phyloP scores from a whole-genome alignment of 2,797 vertebrate genomes.

The Sebastes baramenuke region DNA sequence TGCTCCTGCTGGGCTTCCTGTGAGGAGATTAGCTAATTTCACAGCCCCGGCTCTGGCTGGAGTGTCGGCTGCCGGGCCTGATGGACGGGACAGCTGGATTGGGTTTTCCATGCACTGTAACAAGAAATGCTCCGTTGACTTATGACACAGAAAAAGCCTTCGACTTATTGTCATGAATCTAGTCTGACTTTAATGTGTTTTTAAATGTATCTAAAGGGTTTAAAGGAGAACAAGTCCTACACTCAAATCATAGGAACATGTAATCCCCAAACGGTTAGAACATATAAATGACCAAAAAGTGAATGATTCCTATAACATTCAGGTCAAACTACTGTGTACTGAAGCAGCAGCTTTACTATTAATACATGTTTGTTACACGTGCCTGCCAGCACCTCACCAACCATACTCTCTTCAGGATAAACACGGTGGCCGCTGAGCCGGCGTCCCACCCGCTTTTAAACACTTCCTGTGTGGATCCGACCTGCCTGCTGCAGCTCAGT shows the following conservation, averaged over 20 bases:
- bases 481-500: conserved; percentile 53
- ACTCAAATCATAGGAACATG: background rate
- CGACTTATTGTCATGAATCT: background rate
- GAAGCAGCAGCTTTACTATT: background rate
- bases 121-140: background rate
- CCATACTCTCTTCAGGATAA: conserved; percentile 39
- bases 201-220: background rate
- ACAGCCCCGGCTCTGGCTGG: conserved; percentile 32
- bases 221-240: background rate
- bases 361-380: background rate
- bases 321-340: background rate
- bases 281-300: background rate
- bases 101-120: background rate
- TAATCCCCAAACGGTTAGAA: background rate
- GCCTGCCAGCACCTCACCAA: conserved; percentile 25
- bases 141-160: background rate
- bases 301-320: background rate
- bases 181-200: background rate
- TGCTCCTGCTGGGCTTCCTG: conserved; percentile 55
- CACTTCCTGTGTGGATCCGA: conserved; percentile 53
- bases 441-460: conserved; percentile 43
- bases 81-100: conserved; percentile 53
- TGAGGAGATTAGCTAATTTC: conserved; percentile 57
- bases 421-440: conserved; percentile 16
- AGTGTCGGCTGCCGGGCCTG: conserved; percentile 5